Percentiles rank a stretch among this genome's conserved stretches.
Conservation (phyloP, 2,888 invertebrate species). For the Melanostoma scalare region DNA sequence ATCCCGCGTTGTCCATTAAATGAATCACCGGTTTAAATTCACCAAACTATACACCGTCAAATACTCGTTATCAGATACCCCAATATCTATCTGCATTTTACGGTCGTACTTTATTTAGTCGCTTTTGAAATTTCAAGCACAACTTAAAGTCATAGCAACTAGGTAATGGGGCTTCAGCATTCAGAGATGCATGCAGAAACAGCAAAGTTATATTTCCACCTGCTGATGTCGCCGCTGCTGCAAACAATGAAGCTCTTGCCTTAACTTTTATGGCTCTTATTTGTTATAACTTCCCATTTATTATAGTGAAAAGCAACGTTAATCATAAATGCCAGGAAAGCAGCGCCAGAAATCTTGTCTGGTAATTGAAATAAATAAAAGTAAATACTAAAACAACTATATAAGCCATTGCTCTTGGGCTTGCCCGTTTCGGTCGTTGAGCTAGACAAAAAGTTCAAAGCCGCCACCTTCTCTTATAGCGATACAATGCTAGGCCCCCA, state of each 20-base stretch:
- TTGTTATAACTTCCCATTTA: conserved; percentile 40
- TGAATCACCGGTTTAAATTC: no score
- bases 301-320: conserved; percentile 45
- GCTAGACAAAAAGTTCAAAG: conserved; percentile 60
- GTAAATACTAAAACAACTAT: no score
- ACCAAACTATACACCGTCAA: no score
- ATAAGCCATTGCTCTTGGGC: no score
- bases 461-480: conserved; percentile 69
- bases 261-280: conserved; percentile 27
- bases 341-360: conserved; percentile 25
- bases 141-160: conserved; percentile 49
- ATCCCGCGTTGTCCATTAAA: no score
- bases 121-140: conserved; percentile 35
- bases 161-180: conserved; percentile 42
- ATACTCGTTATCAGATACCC: no score
- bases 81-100: neutral
- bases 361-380: neutral
- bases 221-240: neutral
- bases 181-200: neutral
- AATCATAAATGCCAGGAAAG: conserved; percentile 47
- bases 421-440: conserved; percentile 24
- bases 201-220: neutral
- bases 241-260: conserved; percentile 3
- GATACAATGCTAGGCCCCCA: conserved; percentile 59
- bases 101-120: conserved; percentile 4